Conservation (phyloP, 1,140 invertebrate species). For the Gonatopus flavifemur region DNA sequence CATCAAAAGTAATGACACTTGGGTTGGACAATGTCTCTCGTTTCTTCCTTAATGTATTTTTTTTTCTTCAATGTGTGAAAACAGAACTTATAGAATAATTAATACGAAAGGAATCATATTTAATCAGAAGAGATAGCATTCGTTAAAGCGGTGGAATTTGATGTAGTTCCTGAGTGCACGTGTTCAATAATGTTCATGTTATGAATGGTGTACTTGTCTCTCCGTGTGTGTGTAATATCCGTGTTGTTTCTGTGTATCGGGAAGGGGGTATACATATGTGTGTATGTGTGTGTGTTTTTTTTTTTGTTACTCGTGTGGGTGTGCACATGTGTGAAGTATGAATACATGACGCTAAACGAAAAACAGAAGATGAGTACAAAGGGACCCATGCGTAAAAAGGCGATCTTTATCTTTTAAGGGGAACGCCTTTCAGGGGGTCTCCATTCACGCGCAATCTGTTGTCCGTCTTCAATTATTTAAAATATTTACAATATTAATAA, state of each 20-base stretch:
- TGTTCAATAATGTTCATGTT: too few species aligned
- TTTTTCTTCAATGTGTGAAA: conserved; percentile 53
- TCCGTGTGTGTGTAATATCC: conserved; percentile 8
- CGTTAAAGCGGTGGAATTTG: conserved; percentile 40
- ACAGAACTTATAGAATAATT: conserved; percentile 52
- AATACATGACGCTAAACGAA: conserved; percentile 38
- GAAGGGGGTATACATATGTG: background rate
- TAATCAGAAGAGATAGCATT: conserved; percentile 45
- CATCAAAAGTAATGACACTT: conserved; percentile 59
- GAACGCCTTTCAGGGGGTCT: conserved; percentile 22
- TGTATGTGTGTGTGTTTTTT: conserved; percentile 15
- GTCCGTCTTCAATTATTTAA: conserved; percentile 53
- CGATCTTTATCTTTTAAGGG: conserved; percentile 12
- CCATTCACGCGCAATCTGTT: conserved; percentile 44
- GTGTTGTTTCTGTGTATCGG: conserved; percentile 10
- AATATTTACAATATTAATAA: conserved; percentile 58
- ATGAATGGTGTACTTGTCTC: conserved; percentile 17
- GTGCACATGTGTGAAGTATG: conserved; percentile 19
- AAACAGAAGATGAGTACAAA: conserved; percentile 36
- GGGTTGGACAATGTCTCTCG: conserved; percentile 55
- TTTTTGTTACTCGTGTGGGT: too few species aligned
- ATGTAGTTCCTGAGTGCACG: conserved; percentile 21
- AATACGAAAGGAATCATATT: conserved; percentile 50
- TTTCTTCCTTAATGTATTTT: conserved; percentile 46
- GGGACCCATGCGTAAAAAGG: conserved; percentile 25